Percentiles rank a stretch among this genome's conserved stretches.
Conservation (phyloP, 2,888 invertebrate species). For the Hypsopygia costalis region DNA sequence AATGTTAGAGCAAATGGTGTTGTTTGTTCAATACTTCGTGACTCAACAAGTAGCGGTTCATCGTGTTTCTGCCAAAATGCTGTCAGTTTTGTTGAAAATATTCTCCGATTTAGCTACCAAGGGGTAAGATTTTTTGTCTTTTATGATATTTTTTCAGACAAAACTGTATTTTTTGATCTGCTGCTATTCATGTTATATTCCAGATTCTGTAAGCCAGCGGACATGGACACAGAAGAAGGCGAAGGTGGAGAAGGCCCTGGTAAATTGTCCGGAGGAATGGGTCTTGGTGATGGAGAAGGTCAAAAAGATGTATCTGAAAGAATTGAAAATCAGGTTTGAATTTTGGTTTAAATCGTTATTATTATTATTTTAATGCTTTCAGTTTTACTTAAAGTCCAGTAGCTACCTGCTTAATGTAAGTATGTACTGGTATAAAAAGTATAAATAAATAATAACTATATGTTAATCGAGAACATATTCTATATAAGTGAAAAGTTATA, state of each 20-base stretch:
- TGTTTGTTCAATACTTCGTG: constrained; percentile 89
- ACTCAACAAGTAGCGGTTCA: constrained; percentile 89
- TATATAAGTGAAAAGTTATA: too few species aligned
- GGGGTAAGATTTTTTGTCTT: constrained; percentile 70
- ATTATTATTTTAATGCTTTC: too few species aligned
- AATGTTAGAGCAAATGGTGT: constrained; percentile 87
- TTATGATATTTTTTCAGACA: too few species aligned
- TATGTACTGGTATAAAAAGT: too few species aligned
- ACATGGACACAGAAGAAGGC: constrained; percentile 88
- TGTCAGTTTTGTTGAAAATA: constrained; percentile 89
- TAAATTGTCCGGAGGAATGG: constrained; percentile 87
- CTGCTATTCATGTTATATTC: constrained; percentile 8
- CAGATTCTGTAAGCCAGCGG: constrained; percentile 97
- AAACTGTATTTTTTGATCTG: too few species aligned
- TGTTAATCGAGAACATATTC: too few species aligned
- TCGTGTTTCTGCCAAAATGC: constrained; percentile 89
- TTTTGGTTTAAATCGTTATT: background rate
- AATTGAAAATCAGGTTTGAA: constrained; percentile 83
- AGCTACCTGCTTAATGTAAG: too few species aligned
- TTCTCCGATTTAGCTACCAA: constrained; percentile 90
- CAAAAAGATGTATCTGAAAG: constrained; percentile 97
- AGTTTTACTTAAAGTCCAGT: too few species aligned
- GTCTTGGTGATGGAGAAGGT: constrained; percentile 95
- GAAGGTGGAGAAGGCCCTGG: constrained; percentile 83
- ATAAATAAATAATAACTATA: too few species aligned